Conservation (phyloP, 2,113 vertebrate species). For the Stigmatopora nigra region DNA sequence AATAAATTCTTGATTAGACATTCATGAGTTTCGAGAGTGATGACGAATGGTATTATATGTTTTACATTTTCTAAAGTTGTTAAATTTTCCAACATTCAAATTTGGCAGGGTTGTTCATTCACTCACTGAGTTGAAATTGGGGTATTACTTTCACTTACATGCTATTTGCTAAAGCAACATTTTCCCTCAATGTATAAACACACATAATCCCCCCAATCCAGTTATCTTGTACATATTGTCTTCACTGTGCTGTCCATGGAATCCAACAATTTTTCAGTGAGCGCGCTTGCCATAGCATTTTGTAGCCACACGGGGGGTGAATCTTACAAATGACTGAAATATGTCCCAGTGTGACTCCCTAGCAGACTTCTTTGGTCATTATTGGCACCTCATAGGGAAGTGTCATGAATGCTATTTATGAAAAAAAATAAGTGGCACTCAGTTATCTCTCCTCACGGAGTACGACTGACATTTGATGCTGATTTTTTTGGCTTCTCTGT, state of each 20-base stretch:
- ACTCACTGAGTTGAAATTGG: too few relatives aligned
- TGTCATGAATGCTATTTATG: constrained; percentile 53
- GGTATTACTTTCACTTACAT: too few relatives aligned
- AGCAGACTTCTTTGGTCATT: constrained; percentile 14
- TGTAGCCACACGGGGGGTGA: constrained; percentile 3
- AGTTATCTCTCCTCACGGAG: constrained; percentile 41
- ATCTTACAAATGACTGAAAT: constrained; percentile 29
- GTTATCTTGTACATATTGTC: not conserved
- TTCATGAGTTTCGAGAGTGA: too few relatives aligned
- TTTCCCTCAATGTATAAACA: not conserved
- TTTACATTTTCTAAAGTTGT: too few relatives aligned
- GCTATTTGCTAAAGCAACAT: too few relatives aligned
- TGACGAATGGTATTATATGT: too few relatives aligned
- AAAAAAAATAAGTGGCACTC: constrained; percentile 46
- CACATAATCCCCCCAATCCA: constrained; percentile 14
- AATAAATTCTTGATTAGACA: too few relatives aligned
- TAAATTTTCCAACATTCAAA: too few relatives aligned
- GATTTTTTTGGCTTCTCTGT: constrained; percentile 31
- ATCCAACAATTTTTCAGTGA: too few relatives aligned
- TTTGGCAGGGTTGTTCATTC: too few relatives aligned
- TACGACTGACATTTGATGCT: constrained; percentile 41
- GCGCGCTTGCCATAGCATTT: not conserved
- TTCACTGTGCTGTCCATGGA: too few relatives aligned
- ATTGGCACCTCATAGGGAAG: constrained; percentile 33
- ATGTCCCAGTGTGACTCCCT: constrained; percentile 35